A percentile compares a stretch with the other conserved stretches of the same genome.
phyloP scores from a whole-genome alignment of 2,113 vertebrate species.

The Prochilodus magdalenae region DNA sequence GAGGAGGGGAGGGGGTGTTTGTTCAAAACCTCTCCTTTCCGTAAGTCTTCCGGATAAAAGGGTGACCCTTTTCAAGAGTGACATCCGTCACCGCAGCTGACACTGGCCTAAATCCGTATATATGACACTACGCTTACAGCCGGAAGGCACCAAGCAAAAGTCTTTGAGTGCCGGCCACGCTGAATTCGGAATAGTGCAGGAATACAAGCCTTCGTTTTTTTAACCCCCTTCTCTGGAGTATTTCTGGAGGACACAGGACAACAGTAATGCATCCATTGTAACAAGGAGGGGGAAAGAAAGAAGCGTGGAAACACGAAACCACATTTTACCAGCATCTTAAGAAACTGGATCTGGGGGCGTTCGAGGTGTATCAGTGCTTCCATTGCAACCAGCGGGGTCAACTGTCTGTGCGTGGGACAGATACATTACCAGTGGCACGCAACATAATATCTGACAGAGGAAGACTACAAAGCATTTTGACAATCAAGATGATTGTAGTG shows the following conservation, averaged over 20 bases:
- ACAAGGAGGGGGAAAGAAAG: neutral
- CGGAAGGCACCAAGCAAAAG: neutral
- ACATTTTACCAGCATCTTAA: conserved; percentile 57
- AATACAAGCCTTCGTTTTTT: too few species aligned
- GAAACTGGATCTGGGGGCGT: conserved; percentile 55
- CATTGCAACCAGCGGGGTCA: conserved; percentile 58
- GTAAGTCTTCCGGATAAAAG: conserved; percentile 37
- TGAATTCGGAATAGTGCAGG: too few species aligned
- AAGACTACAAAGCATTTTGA: conserved; percentile 50
- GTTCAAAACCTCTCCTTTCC: conserved; percentile 8
- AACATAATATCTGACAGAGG: conserved; percentile 56
- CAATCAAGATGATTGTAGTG: conserved; percentile 50
- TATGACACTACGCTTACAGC: conserved; percentile 26
- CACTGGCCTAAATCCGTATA: conserved; percentile 48
- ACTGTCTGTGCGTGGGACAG: conserved; percentile 56
- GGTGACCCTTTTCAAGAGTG: conserved; percentile 50
- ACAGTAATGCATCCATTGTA: conserved; percentile 1
- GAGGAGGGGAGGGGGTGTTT: neutral
- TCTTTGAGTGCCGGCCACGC: too few species aligned
- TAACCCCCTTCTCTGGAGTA: too few species aligned
- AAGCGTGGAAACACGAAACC: conserved; percentile 45
- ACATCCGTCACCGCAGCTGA: conserved; percentile 44
- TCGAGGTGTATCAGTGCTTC: conserved; percentile 58
- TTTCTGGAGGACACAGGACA: neutral
- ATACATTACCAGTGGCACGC: conserved; percentile 55